Evolutionary conservation across 1,140 invertebrate species (phyloP).

Genomic region (Tetragonula clypearis): DNA sequence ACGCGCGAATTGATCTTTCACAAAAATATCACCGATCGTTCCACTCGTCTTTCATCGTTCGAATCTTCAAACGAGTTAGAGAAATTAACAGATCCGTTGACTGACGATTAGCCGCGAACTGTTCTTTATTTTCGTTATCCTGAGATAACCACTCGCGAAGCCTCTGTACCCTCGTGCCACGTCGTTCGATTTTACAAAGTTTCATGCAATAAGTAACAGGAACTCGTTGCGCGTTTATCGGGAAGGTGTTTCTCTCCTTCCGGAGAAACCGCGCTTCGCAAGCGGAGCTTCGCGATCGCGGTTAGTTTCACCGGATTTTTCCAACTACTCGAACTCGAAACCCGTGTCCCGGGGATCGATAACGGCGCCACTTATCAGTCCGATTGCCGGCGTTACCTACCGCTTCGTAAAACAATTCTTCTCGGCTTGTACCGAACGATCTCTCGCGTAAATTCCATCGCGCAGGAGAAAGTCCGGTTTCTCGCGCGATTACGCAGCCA

Average conservation of each 20-base stretch:
- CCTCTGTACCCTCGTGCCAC: not conserved
- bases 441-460: conserved; percentile 50
- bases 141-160: not conserved
- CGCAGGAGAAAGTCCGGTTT: conserved; percentile 54
- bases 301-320: conserved; percentile 38
- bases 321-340: conserved; percentile 29
- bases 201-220: not conserved
- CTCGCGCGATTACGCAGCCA: conserved; percentile 41
- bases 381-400: conserved; percentile 41
- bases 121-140: not conserved
- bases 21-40: no score
- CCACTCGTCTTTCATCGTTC: no score
- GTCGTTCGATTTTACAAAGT: not conserved
- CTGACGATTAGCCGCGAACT: no score
- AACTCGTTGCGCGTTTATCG: conserved; percentile 15
- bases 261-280: conserved; percentile 32
- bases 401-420: conserved; percentile 41
- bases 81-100: no score
- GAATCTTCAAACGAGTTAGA: no score
- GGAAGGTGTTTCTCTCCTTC: conserved; percentile 1
- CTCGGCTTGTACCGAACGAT: conserved; percentile 14
- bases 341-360: conserved; percentile 29
- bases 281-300: not conserved
- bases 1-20: no score
- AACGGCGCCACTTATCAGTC: conserved; percentile 20